These are phyloP conservation scores for Mimachlamys varia DNA, from an alignment of 2,888 invertebrate species.

Conservation along the genomic window DNA sequence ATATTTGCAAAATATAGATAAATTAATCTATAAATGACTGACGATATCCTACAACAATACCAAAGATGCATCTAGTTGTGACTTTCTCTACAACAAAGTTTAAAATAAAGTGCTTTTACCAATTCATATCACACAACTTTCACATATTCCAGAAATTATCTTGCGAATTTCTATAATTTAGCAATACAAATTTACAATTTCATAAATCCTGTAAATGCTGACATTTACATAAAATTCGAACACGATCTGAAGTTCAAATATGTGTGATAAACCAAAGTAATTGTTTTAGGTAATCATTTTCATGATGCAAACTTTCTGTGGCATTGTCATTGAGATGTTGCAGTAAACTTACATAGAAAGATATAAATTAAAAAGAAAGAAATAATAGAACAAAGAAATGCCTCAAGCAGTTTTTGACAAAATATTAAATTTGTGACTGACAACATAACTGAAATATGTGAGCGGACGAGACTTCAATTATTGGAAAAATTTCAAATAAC, in stretches of 20 bases:
- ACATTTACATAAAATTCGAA: background rate
- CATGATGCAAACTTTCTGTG: background rate
- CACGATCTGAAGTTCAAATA: no score
- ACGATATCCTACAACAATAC: background rate
- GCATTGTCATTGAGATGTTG: background rate
- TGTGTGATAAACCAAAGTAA: background rate
- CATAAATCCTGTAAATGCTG: background rate
- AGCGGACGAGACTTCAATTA: background rate
- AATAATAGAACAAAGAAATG: background rate
- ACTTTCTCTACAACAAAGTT: background rate
- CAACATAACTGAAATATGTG: constrained; percentile 23
- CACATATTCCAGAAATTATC: background rate
- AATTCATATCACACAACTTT: background rate
- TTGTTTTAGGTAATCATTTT: background rate
- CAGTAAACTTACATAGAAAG: background rate
- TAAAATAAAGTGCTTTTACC: background rate
- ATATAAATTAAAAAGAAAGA: background rate
- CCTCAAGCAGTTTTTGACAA: background rate
- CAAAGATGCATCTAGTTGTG: background rate
- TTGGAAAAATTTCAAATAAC: background rate
- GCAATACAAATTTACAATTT: background rate
- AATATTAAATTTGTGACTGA: background rate
- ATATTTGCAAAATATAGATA: background rate
- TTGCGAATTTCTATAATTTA: background rate
- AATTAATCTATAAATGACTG: background rate